These are phyloP conservation scores for Bovichtus diacanthus DNA, from an alignment of 2,797 vertebrate species.

Conservation along the genomic window DNA sequence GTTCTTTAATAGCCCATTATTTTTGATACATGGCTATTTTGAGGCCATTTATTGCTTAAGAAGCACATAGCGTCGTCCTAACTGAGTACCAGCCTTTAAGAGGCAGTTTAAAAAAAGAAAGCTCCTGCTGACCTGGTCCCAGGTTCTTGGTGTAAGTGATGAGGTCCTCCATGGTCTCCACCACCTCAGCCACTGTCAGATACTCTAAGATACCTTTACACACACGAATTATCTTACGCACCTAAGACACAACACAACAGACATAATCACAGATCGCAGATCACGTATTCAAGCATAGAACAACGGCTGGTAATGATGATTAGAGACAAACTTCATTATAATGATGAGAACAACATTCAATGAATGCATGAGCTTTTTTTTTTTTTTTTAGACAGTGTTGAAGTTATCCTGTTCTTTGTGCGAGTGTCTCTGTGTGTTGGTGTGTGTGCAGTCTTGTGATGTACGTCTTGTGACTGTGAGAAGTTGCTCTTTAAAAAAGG, in stretches of 20 bases:
- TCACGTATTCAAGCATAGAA: neutral
- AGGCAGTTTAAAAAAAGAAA: neutral
- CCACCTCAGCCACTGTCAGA: conserved; percentile 96
- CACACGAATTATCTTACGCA: conserved; percentile 98
- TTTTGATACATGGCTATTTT: neutral
- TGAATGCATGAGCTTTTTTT: conserved; percentile 12
- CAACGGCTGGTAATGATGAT: neutral
- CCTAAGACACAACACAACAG: conserved; percentile 80
- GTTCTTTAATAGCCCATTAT: neutral
- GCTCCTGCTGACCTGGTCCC: conserved; percentile 90
- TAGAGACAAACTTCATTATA: conserved; percentile 11
- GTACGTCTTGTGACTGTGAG: conserved; percentile 78
- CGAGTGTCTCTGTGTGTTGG: conserved; percentile 27
- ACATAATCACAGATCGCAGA: conserved; percentile 19
- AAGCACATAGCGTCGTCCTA: neutral
- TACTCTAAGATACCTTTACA: conserved; percentile 99
- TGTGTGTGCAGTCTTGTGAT: conserved; percentile 78
- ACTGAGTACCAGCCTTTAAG: neutral
- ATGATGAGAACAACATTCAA: conserved; percentile 8
- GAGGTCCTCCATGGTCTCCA: conserved; percentile 99
- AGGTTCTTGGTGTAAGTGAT: conserved; percentile 99
- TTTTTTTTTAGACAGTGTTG: conserved; percentile 32
- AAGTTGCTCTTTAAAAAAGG: conserved; percentile 60
- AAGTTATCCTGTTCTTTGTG: conserved; percentile 42
- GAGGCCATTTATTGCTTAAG: neutral